Percentiles rank a stretch among this genome's conserved stretches.
Evolutionary conservation across 2,797 vertebrate genomes (phyloP).

Genomic region (Lutjanus argentimaculatus): DNA sequence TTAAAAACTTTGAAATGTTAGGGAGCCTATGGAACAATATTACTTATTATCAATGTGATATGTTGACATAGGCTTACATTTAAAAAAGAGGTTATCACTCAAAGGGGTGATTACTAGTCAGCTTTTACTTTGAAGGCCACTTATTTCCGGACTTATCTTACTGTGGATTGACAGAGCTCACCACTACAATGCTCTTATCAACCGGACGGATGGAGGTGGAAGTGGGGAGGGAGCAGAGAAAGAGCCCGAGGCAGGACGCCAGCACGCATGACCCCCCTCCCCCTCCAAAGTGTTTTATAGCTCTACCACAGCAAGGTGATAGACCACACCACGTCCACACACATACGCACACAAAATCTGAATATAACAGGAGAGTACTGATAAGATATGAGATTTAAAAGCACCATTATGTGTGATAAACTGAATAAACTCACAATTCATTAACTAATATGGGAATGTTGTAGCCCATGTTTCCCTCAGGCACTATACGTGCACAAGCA

Average conservation of each 20-base stretch:
- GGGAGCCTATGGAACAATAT: background rate
- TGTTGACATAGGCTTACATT: no score
- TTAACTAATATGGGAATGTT: background rate
- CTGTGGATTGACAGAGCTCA: conserved; percentile 11
- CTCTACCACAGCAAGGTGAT: background rate
- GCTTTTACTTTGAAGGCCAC: conserved; percentile 30
- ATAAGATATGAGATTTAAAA: conserved; percentile 16
- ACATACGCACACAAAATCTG: conserved; percentile 9
- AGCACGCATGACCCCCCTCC: conserved; percentile 27
- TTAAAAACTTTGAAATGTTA: background rate
- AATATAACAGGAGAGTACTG: background rate
- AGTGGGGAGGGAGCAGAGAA: conserved; percentile 27
- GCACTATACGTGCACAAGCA: background rate
- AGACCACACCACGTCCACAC: conserved; percentile 6
- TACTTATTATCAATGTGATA: background rate
- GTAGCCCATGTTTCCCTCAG: background rate
- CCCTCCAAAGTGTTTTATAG: background rate
- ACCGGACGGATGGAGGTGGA: conserved; percentile 41
- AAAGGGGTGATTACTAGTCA: background rate
- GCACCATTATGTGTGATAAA: conserved; percentile 3
- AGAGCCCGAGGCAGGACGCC: conserved; percentile 20
- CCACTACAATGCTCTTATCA: conserved; percentile 29
- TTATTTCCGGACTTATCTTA: conserved; percentile 2
- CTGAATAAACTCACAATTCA: background rate
- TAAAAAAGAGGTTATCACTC: background rate